Conservation (phyloP, 2,797 vertebrate species). For the Poecilia picta region DNA sequence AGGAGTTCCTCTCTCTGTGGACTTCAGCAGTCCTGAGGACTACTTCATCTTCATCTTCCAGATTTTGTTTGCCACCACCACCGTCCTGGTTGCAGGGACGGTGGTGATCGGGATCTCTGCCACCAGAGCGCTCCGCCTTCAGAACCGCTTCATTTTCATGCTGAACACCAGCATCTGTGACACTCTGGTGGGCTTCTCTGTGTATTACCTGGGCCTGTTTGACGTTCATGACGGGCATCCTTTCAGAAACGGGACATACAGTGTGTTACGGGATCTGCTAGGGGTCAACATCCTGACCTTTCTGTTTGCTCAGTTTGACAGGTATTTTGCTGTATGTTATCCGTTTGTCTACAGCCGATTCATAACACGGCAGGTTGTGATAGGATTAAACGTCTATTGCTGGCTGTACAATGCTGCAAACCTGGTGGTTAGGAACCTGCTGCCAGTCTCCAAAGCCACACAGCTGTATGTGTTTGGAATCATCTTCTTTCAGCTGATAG, state of each 20-base stretch:
- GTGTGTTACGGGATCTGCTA: slow-evolving; percentile 44
- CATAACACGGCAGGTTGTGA: slow-evolving; percentile 51
- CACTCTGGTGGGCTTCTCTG: slow-evolving; percentile 56
- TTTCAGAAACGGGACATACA: slow-evolving; percentile 46
- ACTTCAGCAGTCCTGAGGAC: slow-evolving; percentile 71
- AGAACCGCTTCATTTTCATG: slow-evolving; percentile 83
- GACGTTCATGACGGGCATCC: slow-evolving; percentile 72
- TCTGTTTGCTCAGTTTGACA: slow-evolving; percentile 68
- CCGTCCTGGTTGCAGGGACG: slow-evolving; percentile 64
- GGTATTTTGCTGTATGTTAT: slow-evolving; percentile 61
- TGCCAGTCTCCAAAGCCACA: slow-evolving; percentile 45
- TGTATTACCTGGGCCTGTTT: slow-evolving; percentile 63
- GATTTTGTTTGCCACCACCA: slow-evolving; percentile 69
- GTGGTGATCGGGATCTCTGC: slow-evolving; percentile 65
- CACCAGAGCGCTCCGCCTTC: slow-evolving; percentile 63
- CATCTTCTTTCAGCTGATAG: slow-evolving; percentile 43
- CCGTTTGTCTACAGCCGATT: slow-evolving; percentile 63
- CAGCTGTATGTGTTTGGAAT: slow-evolving; percentile 53
- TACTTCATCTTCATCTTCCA: slow-evolving; percentile 77
- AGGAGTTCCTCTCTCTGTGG: slow-evolving; percentile 66
- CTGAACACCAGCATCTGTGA: slow-evolving; percentile 78
- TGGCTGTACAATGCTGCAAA: slow-evolving; percentile 67
- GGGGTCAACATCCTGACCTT: slow-evolving; percentile 68
- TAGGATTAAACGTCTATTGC: slow-evolving; percentile 65
- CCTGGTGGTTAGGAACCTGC: slow-evolving; percentile 24